Conservation (phyloP, 2,113 vertebrate species). For the Syngnathus scovelli region DNA sequence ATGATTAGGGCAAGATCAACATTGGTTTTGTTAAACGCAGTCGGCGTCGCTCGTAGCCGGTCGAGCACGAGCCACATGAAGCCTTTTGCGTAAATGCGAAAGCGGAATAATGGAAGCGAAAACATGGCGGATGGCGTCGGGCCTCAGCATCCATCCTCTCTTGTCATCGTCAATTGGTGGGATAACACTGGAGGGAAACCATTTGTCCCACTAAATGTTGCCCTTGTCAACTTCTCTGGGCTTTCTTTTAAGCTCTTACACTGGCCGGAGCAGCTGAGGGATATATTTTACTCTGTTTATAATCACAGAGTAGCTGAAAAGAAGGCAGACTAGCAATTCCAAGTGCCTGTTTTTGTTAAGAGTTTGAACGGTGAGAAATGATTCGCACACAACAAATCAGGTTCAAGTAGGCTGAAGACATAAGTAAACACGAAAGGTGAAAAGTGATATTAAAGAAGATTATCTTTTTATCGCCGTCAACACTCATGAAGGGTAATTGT, state of each 20-base stretch:
- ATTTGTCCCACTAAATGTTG: constrained; percentile 63
- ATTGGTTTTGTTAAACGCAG: constrained; percentile 27
- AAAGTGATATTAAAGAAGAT: neutral
- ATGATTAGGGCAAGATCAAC: constrained; percentile 50
- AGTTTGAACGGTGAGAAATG: constrained; percentile 20
- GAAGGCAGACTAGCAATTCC: constrained; percentile 14
- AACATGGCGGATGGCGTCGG: constrained; percentile 30
- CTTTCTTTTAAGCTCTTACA: constrained; percentile 55
- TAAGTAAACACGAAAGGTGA: neutral
- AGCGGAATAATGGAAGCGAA: constrained; percentile 37
- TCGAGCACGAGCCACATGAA: constrained; percentile 17
- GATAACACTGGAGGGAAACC: constrained; percentile 56
- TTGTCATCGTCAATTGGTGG: constrained; percentile 60
- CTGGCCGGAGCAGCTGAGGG: constrained; percentile 51
- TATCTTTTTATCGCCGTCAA: too few relatives aligned
- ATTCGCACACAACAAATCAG: constrained; percentile 1
- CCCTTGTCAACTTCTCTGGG: constrained; percentile 48
- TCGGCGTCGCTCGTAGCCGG: constrained; percentile 11
- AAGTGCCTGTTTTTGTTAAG: constrained; percentile 30
- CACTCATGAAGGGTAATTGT: too few relatives aligned
- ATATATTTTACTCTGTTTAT: constrained; percentile 54
- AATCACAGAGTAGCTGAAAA: constrained; percentile 44
- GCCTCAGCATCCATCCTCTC: constrained; percentile 42
- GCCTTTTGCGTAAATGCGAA: constrained; percentile 34
- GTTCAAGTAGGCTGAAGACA: neutral